phyloP scores from a whole-genome alignment of 2,888 invertebrate genomes.

The Aelia acuminata region DNA sequence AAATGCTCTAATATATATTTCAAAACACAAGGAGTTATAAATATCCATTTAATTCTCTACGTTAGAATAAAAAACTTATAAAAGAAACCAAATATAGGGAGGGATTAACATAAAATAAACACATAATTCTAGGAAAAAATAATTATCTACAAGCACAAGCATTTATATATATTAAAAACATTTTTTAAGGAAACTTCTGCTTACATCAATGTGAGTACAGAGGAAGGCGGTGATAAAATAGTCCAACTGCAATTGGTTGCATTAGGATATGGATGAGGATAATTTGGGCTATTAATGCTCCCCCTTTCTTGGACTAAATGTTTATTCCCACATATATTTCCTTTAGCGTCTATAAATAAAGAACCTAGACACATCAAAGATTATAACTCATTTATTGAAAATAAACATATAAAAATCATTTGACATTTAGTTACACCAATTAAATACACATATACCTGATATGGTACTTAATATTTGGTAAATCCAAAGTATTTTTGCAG shows the following conservation, averaged over 20 bases:
- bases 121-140: not conserved
- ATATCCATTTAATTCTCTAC: not conserved
- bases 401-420: not conserved
- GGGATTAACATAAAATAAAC: not conserved
- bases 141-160: not conserved
- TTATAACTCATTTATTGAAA: not conserved
- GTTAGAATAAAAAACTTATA: not conserved
- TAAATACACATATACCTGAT: not conserved
- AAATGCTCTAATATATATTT: too few species aligned
- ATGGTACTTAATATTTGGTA: not conserved
- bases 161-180: not conserved
- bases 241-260: constrained; percentile 67
- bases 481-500: not conserved
- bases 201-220: constrained; percentile 66
- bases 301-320: constrained; percentile 64
- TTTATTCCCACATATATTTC: constrained; percentile 60
- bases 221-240: constrained; percentile 66
- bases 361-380: constrained; percentile 29
- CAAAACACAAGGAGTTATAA: not conserved
- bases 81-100: not conserved
- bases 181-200: constrained; percentile 42
- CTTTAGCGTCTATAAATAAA: constrained; percentile 43
- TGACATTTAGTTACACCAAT: not conserved
- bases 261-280: constrained; percentile 66
- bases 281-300: constrained; percentile 67